Evolutionary conservation across 1,140 invertebrate genomes (phyloP).

Genomic region (Pectinophora gossypiella): DNA sequence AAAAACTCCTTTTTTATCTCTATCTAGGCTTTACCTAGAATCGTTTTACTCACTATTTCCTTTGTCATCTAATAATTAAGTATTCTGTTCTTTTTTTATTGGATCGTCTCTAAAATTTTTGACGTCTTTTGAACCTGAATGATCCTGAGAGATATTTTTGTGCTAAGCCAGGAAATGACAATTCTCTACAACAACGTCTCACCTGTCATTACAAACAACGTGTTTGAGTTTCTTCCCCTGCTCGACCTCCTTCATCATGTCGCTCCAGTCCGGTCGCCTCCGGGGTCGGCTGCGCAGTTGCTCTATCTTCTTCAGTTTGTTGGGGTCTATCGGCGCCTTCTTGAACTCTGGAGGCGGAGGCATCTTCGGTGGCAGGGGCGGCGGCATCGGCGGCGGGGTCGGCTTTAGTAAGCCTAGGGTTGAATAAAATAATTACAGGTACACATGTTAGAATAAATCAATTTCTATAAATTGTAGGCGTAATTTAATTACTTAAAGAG

Average conservation of each 20-base stretch:
- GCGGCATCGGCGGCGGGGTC: constrained; percentile 72
- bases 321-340: constrained; percentile 65
- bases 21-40: too few species aligned
- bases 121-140: too few species aligned
- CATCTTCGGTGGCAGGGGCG: constrained; percentile 82
- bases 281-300: constrained; percentile 83
- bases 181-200: too few species aligned
- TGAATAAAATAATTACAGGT: too few species aligned
- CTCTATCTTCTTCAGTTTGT: constrained; percentile 79
- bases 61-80: too few species aligned
- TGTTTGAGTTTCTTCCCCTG: constrained; percentile 85
- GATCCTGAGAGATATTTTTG: too few species aligned
- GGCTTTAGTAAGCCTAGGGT: constrained; percentile 64
- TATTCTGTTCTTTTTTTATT: too few species aligned
- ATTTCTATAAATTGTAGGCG: neutral
- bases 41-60: too few species aligned
- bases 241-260: constrained; percentile 93
- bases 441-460: too few species aligned
- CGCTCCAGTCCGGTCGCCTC: constrained; percentile 89
- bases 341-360: constrained; percentile 80
- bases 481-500: neutral
- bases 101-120: too few species aligned
- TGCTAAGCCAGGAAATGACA: too few species aligned
- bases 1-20: too few species aligned
- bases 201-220: constrained; percentile 89